These are phyloP conservation scores for Clarias platycephalus DNA, from an alignment of 2,797 vertebrate genomes.

Conservation along the genomic window DNA sequence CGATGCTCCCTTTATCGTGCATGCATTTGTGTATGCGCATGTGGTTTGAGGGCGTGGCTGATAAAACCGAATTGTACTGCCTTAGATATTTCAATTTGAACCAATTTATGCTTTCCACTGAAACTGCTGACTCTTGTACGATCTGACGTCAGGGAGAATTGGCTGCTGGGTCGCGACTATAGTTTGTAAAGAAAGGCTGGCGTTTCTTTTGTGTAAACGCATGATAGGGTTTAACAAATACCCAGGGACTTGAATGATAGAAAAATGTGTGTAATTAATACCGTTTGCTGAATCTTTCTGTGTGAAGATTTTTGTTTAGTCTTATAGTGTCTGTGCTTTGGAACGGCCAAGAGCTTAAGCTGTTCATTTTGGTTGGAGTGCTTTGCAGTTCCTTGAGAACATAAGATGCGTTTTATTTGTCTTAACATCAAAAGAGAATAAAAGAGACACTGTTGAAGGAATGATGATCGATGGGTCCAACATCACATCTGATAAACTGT, in stretches of 20 bases:
- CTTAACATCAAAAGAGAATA: background rate
- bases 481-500: background rate
- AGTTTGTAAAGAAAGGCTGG: background rate
- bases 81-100: background rate
- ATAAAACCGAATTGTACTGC: background rate
- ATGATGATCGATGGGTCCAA: background rate
- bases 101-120: too few relatives aligned
- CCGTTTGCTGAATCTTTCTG: background rate
- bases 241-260: too few relatives aligned
- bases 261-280: too few relatives aligned
- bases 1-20: background rate
- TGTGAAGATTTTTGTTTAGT: background rate
- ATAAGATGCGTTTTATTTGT: background rate
- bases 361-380: background rate
- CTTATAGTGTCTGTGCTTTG: background rate
- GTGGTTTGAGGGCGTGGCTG: too few relatives aligned
- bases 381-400: background rate
- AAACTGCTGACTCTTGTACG: background rate
- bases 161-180: background rate
- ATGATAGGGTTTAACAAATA: background rate
- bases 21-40: background rate
- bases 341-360: background rate
- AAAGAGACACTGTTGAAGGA: background rate
- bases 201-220: background rate
- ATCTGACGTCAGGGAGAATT: background rate